Percentiles rank a stretch among this genome's conserved stretches.
Evolutionary conservation across 2,888 invertebrate species (phyloP).

Genomic region (Andricus curvator): DNA sequence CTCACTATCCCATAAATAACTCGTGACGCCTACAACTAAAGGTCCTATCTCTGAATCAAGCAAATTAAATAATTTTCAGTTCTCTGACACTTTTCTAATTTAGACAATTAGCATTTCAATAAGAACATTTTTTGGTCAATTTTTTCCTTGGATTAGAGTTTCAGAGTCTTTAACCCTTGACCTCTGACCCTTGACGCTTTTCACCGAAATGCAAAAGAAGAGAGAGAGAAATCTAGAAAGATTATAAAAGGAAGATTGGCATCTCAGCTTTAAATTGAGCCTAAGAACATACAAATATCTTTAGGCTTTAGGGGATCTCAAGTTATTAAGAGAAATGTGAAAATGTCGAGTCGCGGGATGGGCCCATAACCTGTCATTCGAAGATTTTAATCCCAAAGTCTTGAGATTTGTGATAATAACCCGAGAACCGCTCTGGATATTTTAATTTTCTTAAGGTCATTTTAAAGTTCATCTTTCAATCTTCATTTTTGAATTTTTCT

Average conservation of each 20-base stretch:
- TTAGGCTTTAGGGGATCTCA: background rate
- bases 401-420: background rate
- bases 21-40: slow-evolving; percentile 27
- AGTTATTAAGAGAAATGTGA: background rate
- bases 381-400: no score
- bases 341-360: background rate
- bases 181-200: no score
- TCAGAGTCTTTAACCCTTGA: background rate
- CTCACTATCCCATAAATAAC: slow-evolving; percentile 36
- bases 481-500: no score
- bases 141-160: background rate
- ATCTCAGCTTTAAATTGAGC: background rate
- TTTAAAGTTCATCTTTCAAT: no score
- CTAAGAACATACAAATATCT: background rate
- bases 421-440: no score
- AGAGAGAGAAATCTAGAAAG: background rate
- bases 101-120: background rate
- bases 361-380: background rate
- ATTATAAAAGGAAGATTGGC: background rate
- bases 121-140: background rate
- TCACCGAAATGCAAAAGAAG: no score
- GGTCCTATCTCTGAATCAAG: slow-evolving; percentile 14
- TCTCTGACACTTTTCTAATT: background rate
- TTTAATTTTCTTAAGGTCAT: background rate
- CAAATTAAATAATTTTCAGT: background rate